Evolutionary conservation across 2,113 vertebrate genomes (phyloP).

Genomic region (Aramus guarauna): DNA sequence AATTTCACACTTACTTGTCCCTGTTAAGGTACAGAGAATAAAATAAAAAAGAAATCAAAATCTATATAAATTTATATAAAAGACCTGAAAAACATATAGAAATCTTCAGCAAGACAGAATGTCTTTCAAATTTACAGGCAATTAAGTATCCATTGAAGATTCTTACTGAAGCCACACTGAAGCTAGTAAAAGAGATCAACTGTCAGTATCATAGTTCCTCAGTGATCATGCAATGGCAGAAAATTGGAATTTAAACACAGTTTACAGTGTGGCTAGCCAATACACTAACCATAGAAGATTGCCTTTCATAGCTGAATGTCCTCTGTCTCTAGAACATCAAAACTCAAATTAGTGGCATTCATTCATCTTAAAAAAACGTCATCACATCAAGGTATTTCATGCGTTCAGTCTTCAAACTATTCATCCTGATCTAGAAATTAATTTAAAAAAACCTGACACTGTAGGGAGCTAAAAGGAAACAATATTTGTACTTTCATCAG

Average conservation of each 20-base stretch:
- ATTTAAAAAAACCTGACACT: neutral
- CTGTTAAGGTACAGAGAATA: neutral
- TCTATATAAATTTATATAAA: neutral
- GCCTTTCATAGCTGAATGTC: neutral
- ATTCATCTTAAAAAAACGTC: neutral
- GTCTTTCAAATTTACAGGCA: neutral
- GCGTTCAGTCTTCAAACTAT: neutral
- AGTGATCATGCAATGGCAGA: neutral
- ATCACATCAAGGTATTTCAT: neutral
- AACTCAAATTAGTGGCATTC: neutral
- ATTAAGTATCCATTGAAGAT: neutral
- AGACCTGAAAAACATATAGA: neutral
- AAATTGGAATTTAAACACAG: neutral
- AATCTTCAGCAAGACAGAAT: neutral
- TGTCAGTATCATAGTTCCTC: neutral
- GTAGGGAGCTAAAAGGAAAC: neutral
- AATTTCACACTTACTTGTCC: neutral
- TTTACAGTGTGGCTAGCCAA: neutral
- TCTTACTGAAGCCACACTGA: neutral
- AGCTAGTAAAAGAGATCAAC: neutral
- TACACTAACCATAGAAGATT: neutral
- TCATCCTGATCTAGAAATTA: neutral
- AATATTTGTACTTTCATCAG: neutral
- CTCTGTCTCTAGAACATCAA: neutral
- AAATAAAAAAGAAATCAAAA: neutral